Evolutionary conservation across 2,797 vertebrate genomes (phyloP).

Genomic region (Tragelaphus eurycerus): DNA sequence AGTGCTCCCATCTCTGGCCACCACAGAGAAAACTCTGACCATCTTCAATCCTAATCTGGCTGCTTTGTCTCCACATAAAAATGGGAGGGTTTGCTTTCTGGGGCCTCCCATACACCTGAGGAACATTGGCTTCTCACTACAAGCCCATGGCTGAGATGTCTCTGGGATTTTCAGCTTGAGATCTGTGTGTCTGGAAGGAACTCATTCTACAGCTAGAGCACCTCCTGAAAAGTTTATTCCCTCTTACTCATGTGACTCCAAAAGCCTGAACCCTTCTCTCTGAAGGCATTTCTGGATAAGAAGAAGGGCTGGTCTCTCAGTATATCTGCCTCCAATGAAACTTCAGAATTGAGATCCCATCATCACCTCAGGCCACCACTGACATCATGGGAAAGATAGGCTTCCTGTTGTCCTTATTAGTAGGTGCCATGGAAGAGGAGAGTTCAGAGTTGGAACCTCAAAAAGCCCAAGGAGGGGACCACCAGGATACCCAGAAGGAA

Average conservation of each 20-base stretch:
- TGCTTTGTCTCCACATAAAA: too few relatives aligned
- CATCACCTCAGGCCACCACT: background rate
- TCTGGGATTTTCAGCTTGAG: background rate
- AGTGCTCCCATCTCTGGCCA: background rate
- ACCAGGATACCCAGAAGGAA: background rate
- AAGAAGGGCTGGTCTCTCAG: background rate
- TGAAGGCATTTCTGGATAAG: background rate
- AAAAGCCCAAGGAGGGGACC: background rate
- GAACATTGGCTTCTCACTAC: fast-evolving
- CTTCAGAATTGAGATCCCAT: too few relatives aligned
- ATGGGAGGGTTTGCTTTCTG: background rate
- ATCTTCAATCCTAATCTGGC: fast-evolving
- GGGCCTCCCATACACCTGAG: fast-evolving
- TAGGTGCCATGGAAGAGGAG: background rate
- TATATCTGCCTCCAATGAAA: background rate
- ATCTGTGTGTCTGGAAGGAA: background rate
- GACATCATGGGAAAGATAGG: background rate
- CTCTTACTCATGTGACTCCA: fast-evolving
- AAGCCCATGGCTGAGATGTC: fast-evolving
- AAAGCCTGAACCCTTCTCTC: background rate
- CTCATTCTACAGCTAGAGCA: too few relatives aligned
- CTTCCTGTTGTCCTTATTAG: background rate
- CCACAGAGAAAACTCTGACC: fast-evolving
- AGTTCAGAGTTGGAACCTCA: background rate
- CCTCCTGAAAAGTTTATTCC: background rate